Percentiles rank a stretch among this genome's conserved stretches.
phyloP scores from a whole-genome alignment of 1,140 invertebrate genomes.

The Carcinoscorpius rotundicauda region DNA sequence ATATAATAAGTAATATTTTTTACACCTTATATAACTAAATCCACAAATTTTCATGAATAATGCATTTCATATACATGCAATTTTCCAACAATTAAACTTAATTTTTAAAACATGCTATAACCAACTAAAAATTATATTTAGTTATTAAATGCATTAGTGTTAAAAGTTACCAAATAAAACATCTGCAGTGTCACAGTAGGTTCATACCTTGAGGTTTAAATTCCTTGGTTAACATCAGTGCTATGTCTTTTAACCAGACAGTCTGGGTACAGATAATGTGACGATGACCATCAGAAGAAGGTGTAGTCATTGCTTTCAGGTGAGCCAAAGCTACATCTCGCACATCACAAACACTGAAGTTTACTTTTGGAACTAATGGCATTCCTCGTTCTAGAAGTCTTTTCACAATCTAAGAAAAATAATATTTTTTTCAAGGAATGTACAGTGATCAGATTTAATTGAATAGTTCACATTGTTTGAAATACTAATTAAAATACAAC shows the following conservation, averaged over 20 bases:
- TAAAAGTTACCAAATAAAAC: too few relatives aligned
- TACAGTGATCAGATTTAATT: neutral
- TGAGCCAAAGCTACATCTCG: constrained; percentile 45
- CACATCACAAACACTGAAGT: constrained; percentile 41
- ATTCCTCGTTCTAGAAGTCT: constrained; percentile 25
- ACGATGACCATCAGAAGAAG: constrained; percentile 38
- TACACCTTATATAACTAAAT: too few relatives aligned
- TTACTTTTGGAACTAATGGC: constrained; percentile 39
- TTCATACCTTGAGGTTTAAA: constrained; percentile 25
- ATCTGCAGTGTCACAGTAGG: too few relatives aligned
- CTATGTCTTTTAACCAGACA: constrained; percentile 39
- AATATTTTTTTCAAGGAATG: neutral
- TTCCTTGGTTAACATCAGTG: constrained; percentile 34
- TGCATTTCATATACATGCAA: too few relatives aligned
- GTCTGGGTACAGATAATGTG: constrained; percentile 33
- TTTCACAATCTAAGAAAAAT: constrained; percentile 14
- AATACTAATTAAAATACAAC: too few relatives aligned
- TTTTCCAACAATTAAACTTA: neutral
- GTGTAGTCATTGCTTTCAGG: constrained; percentile 39
- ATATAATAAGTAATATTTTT: too few relatives aligned
- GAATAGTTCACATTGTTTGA: too few relatives aligned
- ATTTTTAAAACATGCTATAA: constrained; percentile 14
- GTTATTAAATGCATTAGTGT: too few relatives aligned
- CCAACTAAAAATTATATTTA: too few relatives aligned
- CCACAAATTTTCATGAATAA: too few relatives aligned